A percentile compares a stretch with the other conserved stretches of the same genome.
Evolutionary conservation across 2,113 vertebrate species (phyloP).

Genomic region (Brachypodius melanocephalos): DNA sequence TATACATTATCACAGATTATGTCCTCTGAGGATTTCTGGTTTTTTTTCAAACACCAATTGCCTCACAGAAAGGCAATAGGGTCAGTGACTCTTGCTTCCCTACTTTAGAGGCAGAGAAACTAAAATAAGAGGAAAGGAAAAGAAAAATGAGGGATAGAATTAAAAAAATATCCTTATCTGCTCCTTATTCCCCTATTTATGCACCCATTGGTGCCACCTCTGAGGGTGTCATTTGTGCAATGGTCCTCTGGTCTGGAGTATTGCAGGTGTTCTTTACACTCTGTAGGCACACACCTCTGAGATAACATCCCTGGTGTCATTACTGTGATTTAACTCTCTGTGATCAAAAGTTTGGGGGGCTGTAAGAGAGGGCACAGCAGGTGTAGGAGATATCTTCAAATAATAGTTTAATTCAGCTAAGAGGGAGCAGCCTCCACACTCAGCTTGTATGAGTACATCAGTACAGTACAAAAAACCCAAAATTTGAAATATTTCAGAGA

Average conservation of each 20-base stretch:
- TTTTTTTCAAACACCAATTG: not conserved
- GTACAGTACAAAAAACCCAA: not conserved
- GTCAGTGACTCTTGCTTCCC: not conserved
- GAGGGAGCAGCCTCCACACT: not conserved
- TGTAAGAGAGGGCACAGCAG: not conserved
- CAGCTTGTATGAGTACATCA: not conserved
- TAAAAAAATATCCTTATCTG: not conserved
- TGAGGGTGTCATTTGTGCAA: not conserved
- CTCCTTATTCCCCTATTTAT: not conserved
- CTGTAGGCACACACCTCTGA: rapidly evolving
- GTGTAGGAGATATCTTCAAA: not conserved
- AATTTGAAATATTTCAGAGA: not conserved
- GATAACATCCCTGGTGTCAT: not conserved
- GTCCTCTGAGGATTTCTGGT: not conserved
- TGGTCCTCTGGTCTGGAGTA: not conserved
- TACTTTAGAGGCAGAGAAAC: not conserved
- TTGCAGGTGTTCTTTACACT: not conserved
- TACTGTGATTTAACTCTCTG: not conserved
- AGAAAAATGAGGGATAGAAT: not conserved
- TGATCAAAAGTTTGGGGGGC: not conserved
- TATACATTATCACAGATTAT: not conserved
- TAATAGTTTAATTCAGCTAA: not conserved
- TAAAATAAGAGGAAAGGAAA: not conserved
- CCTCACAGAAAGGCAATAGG: not conserved
- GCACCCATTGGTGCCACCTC: not conserved